Evolutionary conservation across 2,113 vertebrate genomes (phyloP), one percentile per base, ranked within the genome.

Genomic region (Silurus meridionalis): DNA sequence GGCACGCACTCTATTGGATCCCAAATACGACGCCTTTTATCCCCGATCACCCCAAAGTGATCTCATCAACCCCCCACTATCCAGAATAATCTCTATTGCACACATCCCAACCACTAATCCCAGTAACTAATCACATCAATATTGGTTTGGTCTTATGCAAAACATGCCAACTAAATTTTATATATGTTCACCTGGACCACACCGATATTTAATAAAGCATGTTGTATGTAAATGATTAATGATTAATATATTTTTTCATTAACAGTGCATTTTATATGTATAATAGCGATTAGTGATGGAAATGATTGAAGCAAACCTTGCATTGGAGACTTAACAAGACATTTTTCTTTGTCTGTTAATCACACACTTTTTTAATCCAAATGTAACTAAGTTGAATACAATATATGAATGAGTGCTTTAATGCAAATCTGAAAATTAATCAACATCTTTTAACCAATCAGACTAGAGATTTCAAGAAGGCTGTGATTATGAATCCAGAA

Each of bases 1-100:
- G 83, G 86, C 85, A 87, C 6, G 57, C 85, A 89, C 60, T 67
- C 88, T 80, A 55, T 75, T 87, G 83, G 83, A 82, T 60, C 52
- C 25, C 78, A 82, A 50, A 67, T 57, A 37, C 61, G 69, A 57
- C 48, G 11, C 3, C 19, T 71, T 82, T 85, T 80, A 85, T 64
- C 71, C 79, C 25, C 19, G 53, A 17, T 77, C 37, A 67, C 61
- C 53, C 53, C 60, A 82, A 84, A 80, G 53, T 37, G 37, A 37
- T 66, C 66, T 14, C 78, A 80, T 53, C 77, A 80, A 61, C 67
- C 82, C 71, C 83, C 85, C 74, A 55, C 50, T 3, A 57, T n/a
- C 52, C 80, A 66, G 25, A 83, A 37, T 81, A 80, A 89, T 87
- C 88, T 58, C 52, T 19, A 69, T 57, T 83, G 64, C 69, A 67